phyloP scores from a whole-genome alignment of 2,797 vertebrate species.

The Parauchenoglanis ngamensis region DNA sequence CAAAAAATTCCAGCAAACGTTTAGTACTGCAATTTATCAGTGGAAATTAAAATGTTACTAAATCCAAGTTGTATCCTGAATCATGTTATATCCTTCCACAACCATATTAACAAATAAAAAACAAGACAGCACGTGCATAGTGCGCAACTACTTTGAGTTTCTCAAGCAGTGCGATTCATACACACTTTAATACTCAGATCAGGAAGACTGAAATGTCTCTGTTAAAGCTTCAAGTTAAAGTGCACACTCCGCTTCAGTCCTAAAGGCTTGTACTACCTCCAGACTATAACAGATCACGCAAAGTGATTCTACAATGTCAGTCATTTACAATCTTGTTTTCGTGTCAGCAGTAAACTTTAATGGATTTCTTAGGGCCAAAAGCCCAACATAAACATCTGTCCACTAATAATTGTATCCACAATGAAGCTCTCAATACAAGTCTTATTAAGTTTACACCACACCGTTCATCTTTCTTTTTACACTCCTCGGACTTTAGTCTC shows the following conservation, averaged over 20 bases:
- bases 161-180: not conserved
- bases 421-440: not conserved
- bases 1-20: not conserved
- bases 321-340: not conserved
- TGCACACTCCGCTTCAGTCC: not conserved
- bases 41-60: not conserved
- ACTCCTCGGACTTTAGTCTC: not conserved
- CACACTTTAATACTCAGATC: not conserved
- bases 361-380: not conserved
- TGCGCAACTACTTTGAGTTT: not conserved
- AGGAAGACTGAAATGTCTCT: not conserved
- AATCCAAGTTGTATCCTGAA: not conserved
- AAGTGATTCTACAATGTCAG: not conserved
- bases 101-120: not conserved
- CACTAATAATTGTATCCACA: not conserved
- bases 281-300: not conserved
- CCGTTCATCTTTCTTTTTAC: not conserved
- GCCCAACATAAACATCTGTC: not conserved
- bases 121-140: not conserved
- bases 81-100: not conserved
- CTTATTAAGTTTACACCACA: not conserved
- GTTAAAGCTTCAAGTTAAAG: not conserved
- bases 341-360: not conserved
- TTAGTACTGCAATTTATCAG: not conserved
- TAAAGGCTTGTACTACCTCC: not conserved